phyloP scores from a whole-genome alignment of 2,888 invertebrate species.

The Candidula unifasciata region DNA sequence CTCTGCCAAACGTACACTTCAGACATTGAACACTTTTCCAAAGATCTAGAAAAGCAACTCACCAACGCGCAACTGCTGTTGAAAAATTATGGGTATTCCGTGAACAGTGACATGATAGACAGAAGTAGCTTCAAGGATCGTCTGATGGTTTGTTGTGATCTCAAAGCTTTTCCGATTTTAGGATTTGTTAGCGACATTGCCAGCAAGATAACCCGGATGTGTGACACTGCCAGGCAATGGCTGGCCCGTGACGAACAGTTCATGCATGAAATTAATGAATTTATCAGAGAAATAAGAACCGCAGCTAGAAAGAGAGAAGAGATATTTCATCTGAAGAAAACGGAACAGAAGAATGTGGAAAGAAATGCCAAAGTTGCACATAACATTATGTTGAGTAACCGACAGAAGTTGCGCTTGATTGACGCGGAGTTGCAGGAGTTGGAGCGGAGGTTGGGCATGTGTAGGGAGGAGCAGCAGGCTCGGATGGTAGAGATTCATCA shows the following conservation, averaged over 20 bases:
- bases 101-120: conserved; percentile 71
- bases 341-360: conserved; percentile 69
- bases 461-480: conserved; percentile 63
- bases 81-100: conserved; percentile 66
- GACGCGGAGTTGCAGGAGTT: conserved; percentile 70
- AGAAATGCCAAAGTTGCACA: conserved; percentile 71
- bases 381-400: conserved; percentile 69
- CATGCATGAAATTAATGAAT: conserved; percentile 72
- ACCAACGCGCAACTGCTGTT: conserved; percentile 64
- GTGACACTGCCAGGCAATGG: conserved; percentile 69
- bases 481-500: conserved; percentile 70
- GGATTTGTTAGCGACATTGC: conserved; percentile 72
- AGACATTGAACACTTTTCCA: conserved; percentile 66
- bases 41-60: conserved; percentile 62
- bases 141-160: conserved; percentile 71
- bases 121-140: conserved; percentile 67
- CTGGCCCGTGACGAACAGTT: conserved; percentile 73
- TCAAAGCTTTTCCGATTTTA: conserved; percentile 74
- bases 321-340: conserved; percentile 66
- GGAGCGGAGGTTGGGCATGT: conserved; percentile 67
- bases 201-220: conserved; percentile 67
- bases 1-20: conserved; percentile 69
- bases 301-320: conserved; percentile 66
- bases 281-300: conserved; percentile 70
- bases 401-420: conserved; percentile 69